These are phyloP conservation scores for Willowsia nigromaculata DNA, from an alignment of 2,888 invertebrate species.

Conservation along the genomic window DNA sequence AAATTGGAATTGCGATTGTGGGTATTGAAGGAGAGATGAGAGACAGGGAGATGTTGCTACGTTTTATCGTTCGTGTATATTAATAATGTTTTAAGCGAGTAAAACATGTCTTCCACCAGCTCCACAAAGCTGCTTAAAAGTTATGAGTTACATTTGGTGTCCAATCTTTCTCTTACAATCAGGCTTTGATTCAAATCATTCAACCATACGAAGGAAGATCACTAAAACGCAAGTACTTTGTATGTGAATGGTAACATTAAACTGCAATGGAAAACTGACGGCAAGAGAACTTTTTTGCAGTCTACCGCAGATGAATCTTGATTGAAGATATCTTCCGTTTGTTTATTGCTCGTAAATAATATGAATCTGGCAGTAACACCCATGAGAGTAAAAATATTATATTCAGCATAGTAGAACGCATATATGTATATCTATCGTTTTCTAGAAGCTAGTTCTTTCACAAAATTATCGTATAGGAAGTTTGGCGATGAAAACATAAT, in stretches of 20 bases:
- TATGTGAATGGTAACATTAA: not conserved
- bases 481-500: not conserved
- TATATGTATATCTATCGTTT: too few species aligned
- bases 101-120: not conserved
- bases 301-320: constrained; percentile 21
- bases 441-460: not conserved
- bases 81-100: not conserved
- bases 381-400: not conserved
- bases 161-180: not conserved
- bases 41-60: not conserved
- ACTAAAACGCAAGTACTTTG: not conserved
- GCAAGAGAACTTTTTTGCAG: constrained; percentile 16
- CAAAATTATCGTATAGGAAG: not conserved
- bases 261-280: not conserved
- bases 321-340: constrained; percentile 9
- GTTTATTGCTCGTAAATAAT: constrained; percentile 51
- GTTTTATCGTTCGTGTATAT: too few species aligned
- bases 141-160: not conserved
- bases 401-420: too few species aligned
- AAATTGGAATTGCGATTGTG: too few species aligned
- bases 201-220: not conserved
- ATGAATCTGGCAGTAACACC: constrained; percentile 33
- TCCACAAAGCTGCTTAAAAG: not conserved
- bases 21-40: too few species aligned
- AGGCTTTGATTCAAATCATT: not conserved